Evolutionary conservation across 2,113 vertebrate genomes (phyloP).

Genomic region (Lynx canadensis): DNA sequence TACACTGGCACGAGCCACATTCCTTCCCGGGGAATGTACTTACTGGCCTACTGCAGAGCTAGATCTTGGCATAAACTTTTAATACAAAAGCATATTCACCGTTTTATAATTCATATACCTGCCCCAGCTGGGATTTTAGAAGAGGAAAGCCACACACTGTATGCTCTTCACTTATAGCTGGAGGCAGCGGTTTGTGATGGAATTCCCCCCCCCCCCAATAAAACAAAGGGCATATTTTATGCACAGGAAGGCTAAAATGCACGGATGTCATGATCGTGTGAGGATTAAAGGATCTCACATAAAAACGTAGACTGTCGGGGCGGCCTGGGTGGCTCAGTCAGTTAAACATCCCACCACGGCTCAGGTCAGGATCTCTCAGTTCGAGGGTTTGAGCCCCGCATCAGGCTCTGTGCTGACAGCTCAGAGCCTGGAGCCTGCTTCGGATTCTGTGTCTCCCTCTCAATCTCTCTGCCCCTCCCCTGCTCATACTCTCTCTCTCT

Average conservation of each 20-base stretch:
- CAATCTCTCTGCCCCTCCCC: too few species aligned
- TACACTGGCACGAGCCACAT: conserved; percentile 91
- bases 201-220: conserved; percentile 82
- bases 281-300: not conserved
- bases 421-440: too few species aligned
- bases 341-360: too few species aligned
- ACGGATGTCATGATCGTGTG: not conserved
- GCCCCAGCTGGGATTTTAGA: conserved; percentile 90
- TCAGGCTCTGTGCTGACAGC: too few species aligned
- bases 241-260: conserved; percentile 85
- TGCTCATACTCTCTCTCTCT: too few species aligned
- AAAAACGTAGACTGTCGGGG: not conserved
- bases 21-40: conserved; percentile 89
- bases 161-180: conserved; percentile 88
- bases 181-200: conserved; percentile 89
- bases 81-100: conserved; percentile 94
- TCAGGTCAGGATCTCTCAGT: too few species aligned
- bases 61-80: conserved; percentile 89
- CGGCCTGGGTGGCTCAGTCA: too few species aligned
- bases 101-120: conserved; percentile 94
- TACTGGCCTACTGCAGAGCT: conserved; percentile 86
- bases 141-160: conserved; percentile 89
- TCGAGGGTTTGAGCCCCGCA: too few species aligned
- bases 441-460: too few species aligned
- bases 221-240: conserved; percentile 86